Evolutionary conservation across 2,113 vertebrate species (phyloP).

Genomic region (Casuarius casuarius): DNA sequence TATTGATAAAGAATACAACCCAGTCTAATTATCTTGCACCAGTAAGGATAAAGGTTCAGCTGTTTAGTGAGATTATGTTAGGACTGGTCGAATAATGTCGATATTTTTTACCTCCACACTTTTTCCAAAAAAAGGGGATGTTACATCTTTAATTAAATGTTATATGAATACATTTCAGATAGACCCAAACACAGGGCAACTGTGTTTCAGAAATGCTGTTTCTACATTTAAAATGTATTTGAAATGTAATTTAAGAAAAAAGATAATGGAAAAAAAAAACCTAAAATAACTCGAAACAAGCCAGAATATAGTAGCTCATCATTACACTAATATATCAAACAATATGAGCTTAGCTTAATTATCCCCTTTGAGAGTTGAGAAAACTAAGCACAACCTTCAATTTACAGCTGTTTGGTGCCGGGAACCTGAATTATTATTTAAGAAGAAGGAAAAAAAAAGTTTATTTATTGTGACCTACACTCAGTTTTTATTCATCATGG

Average conservation of each 20-base stretch:
- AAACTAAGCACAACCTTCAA: conserved; percentile 88
- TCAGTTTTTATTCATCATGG: conserved; percentile 83
- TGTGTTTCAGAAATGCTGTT: conserved; percentile 72
- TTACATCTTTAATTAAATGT: conserved; percentile 81
- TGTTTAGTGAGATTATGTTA: conserved; percentile 66
- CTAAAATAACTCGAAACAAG: conserved; percentile 82
- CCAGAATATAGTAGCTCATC: conserved; percentile 83
- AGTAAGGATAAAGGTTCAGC: conserved; percentile 62
- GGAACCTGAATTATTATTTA: conserved; percentile 87
- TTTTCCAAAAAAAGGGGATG: conserved; percentile 45
- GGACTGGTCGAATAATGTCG: conserved; percentile 60
- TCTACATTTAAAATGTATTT: conserved; percentile 78
- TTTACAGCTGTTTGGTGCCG: conserved; percentile 87
- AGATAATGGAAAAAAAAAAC: conserved; percentile 72
- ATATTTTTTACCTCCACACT: conserved; percentile 62
- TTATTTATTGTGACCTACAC: conserved; percentile 89
- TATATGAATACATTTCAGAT: conserved; percentile 80
- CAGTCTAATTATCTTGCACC: conserved; percentile 57
- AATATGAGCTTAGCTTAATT: conserved; percentile 90
- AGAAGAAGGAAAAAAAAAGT: conserved; percentile 76
- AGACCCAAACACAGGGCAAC: conserved; percentile 78
- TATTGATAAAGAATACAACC: background rate
- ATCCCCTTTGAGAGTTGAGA: conserved; percentile 88
- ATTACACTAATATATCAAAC: conserved; percentile 91
- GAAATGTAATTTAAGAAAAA: conserved; percentile 79